Percentiles rank a stretch among this genome's conserved stretches.
Conservation (phyloP, 2,888 invertebrate genomes). For the Luperina testacea region DNA sequence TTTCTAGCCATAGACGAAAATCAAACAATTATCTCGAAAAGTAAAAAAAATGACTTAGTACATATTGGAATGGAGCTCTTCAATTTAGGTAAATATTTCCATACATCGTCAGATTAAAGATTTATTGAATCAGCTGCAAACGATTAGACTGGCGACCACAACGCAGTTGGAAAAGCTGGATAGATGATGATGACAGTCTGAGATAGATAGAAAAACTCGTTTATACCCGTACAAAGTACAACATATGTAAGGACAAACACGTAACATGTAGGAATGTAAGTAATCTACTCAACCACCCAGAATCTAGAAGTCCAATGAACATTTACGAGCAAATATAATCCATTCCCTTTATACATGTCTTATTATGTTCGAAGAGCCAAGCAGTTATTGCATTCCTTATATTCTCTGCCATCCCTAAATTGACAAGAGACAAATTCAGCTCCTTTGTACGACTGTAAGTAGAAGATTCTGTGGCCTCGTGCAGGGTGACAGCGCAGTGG, state of each 20-base stretch:
- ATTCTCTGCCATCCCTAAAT: constrained; percentile 39
- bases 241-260: background rate
- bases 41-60: too few species aligned
- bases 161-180: background rate
- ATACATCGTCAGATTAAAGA: background rate
- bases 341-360: constrained; percentile 44
- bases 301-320: constrained; percentile 29
- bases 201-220: background rate
- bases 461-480: constrained; percentile 14
- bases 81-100: background rate
- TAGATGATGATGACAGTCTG: background rate
- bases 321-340: constrained; percentile 37
- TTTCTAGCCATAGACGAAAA: too few species aligned
- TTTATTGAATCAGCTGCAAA: background rate
- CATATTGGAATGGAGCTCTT: too few species aligned
- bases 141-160: background rate
- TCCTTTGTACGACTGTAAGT: constrained; percentile 42
- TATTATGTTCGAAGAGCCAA: constrained; percentile 41
- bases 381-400: constrained; percentile 60
- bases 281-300: constrained; percentile 16
- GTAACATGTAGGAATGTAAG: background rate
- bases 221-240: background rate
- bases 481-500: background rate
- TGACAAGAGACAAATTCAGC: constrained; percentile 47
- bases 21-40: too few species aligned